Conservation (phyloP, 2,888 invertebrate genomes). For the Patella ulyssiponensis region DNA sequence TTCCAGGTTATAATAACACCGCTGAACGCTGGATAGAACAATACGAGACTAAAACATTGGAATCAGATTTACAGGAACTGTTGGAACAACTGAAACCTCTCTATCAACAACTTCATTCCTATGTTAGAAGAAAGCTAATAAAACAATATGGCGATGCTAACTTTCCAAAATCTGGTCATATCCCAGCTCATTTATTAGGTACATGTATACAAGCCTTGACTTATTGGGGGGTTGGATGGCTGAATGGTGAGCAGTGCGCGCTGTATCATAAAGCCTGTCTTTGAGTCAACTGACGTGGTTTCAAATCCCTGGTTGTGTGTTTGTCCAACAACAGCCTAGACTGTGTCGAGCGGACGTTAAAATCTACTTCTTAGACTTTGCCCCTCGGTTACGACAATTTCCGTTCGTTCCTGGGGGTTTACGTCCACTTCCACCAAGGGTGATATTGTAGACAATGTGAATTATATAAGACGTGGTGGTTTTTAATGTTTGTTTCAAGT, state of each 20-base stretch:
- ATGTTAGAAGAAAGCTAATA: constrained; percentile 81
- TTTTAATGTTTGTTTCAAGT: neutral
- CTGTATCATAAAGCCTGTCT: too few species aligned
- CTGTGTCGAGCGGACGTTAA: too few species aligned
- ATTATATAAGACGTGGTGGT: neutral
- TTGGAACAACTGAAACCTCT: constrained; percentile 78
- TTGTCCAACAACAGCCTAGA: too few species aligned
- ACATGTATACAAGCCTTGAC: constrained; percentile 33
- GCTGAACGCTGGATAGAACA: constrained; percentile 91
- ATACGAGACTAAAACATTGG: constrained; percentile 84
- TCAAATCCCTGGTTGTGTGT: too few species aligned
- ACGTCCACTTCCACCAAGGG: too few species aligned
- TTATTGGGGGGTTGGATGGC: too few species aligned
- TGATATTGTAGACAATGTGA: too few species aligned
- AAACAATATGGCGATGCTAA: constrained; percentile 81
- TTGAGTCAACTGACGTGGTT: too few species aligned
- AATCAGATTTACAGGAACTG: constrained; percentile 76
- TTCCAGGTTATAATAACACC: constrained; percentile 86
- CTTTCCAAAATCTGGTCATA: constrained; percentile 79
- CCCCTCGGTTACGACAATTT: too few species aligned
- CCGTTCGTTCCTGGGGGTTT: too few species aligned
- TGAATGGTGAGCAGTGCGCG: too few species aligned
- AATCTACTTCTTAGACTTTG: too few species aligned
- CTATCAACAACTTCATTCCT: constrained; percentile 86
- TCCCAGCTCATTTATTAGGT: constrained; percentile 88